Conservation (phyloP, 2,888 invertebrate genomes). For the Sarcophaga rosellei region DNA sequence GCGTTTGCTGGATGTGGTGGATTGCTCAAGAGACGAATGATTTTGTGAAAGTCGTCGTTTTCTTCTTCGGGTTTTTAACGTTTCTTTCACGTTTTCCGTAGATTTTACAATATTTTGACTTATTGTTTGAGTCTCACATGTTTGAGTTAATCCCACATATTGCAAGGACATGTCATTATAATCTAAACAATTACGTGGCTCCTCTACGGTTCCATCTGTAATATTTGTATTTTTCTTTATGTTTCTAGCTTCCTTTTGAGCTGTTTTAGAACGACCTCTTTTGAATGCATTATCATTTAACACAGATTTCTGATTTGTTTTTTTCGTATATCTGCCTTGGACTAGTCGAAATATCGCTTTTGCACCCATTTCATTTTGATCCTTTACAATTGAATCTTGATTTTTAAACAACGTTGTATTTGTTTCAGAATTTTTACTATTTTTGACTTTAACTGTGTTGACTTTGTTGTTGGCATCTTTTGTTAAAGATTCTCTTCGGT, state of each 20-base stretch:
- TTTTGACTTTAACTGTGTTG: background rate
- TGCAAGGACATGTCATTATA: too few relatives aligned
- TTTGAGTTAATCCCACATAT: too few relatives aligned
- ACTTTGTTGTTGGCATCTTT: background rate
- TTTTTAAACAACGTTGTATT: background rate
- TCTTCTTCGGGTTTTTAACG: too few relatives aligned
- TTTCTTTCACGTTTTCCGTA: too few relatives aligned
- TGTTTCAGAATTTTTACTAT: background rate
- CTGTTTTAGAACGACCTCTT: background rate
- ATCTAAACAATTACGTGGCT: too few relatives aligned
- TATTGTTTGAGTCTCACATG: too few relatives aligned
- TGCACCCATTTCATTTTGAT: background rate
- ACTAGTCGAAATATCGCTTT: background rate
- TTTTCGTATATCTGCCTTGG: conserved; percentile 8
- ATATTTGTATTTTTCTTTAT: background rate
- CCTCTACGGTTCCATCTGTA: too few relatives aligned
- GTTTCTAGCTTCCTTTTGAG: background rate
- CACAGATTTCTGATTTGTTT: background rate
- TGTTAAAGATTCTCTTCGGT: background rate
- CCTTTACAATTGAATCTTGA: background rate
- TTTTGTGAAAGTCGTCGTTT: too few relatives aligned
- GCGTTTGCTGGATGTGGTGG: too few relatives aligned
- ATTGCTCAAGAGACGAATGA: too few relatives aligned
- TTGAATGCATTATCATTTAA: background rate
- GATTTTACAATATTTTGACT: too few relatives aligned